Percentiles rank a stretch among this genome's conserved stretches.
Conservation (phyloP, 1,140 invertebrate genomes). For the Diorhabda elongata region DNA sequence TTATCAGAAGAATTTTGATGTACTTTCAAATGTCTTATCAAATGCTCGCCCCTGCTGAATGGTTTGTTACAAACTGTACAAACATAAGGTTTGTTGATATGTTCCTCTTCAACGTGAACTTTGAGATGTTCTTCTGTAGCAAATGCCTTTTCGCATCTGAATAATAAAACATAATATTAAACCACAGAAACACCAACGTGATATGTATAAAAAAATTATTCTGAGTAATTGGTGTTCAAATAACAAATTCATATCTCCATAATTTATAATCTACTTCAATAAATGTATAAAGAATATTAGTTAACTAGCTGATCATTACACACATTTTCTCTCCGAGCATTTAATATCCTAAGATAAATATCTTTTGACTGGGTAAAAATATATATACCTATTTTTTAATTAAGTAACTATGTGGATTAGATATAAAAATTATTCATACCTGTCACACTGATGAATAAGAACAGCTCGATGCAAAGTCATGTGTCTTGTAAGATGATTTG, state of each 20-base stretch:
- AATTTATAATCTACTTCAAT: too few relatives aligned
- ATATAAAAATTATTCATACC: slow-evolving; percentile 11
- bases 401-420: too few relatives aligned
- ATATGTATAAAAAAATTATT: too few relatives aligned
- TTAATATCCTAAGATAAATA: too few relatives aligned
- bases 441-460: slow-evolving; percentile 43
- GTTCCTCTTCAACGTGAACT: slow-evolving; percentile 60
- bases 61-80: slow-evolving; percentile 56
- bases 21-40: slow-evolving; percentile 49
- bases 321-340: too few relatives aligned
- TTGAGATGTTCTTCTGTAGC: slow-evolving; percentile 47
- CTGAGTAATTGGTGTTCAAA: too few relatives aligned
- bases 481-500: slow-evolving; percentile 44
- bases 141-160: slow-evolving; percentile 43
- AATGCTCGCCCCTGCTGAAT: slow-evolving; percentile 44
- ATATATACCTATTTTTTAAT: too few relatives aligned
- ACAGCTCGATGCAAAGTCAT: slow-evolving; percentile 44
- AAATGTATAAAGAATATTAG: too few relatives aligned
- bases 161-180: background rate
- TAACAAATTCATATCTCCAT: too few relatives aligned
- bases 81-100: slow-evolving; percentile 61
- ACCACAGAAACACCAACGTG: too few relatives aligned
- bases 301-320: too few relatives aligned
- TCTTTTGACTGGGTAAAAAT: too few relatives aligned
- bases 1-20: slow-evolving; percentile 36